Percentiles rank a stretch among this genome's conserved stretches.
Conservation (phyloP, 2,888 invertebrate species). For the Lasioglossum vierecki region DNA sequence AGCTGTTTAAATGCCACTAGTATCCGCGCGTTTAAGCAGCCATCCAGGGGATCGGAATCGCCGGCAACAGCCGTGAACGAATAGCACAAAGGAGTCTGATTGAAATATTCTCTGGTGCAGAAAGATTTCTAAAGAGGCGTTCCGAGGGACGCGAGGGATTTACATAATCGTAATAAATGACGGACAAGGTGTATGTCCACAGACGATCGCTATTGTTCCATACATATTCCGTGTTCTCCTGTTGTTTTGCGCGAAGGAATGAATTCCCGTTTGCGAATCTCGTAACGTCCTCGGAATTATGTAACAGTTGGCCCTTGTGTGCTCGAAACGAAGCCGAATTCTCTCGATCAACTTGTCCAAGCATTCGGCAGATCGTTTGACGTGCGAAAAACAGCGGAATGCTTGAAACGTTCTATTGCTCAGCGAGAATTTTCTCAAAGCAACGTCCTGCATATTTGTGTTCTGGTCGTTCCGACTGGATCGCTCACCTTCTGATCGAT, state of each 20-base stretch:
- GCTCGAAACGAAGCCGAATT: neutral
- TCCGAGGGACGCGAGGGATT: conserved; percentile 53
- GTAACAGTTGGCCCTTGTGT: conserved; percentile 17
- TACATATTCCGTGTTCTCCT: conserved; percentile 49
- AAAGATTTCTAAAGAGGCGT: conserved; percentile 41
- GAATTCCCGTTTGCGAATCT: neutral
- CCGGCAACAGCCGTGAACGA: neutral
- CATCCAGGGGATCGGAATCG: neutral
- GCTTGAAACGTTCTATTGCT: neutral
- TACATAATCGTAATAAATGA: conserved; percentile 65
- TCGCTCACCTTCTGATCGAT: conserved; percentile 65
- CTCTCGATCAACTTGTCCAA: neutral
- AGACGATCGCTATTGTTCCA: conserved; percentile 29
- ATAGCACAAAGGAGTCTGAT: conserved; percentile 24
- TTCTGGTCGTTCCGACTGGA: too few species aligned
- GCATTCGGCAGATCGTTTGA: neutral
- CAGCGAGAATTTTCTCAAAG: neutral
- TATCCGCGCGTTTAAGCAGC: neutral
- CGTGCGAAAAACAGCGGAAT: neutral
- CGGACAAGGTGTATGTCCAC: conserved; percentile 37
- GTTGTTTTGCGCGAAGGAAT: conserved; percentile 34
- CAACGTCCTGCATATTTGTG: neutral
- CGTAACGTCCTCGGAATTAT: conserved; percentile 36
- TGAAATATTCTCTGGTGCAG: conserved; percentile 34
- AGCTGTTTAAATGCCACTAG: neutral